Conservation (phyloP, 2,888 invertebrate species). For the Leptura quadrifasciata region DNA sequence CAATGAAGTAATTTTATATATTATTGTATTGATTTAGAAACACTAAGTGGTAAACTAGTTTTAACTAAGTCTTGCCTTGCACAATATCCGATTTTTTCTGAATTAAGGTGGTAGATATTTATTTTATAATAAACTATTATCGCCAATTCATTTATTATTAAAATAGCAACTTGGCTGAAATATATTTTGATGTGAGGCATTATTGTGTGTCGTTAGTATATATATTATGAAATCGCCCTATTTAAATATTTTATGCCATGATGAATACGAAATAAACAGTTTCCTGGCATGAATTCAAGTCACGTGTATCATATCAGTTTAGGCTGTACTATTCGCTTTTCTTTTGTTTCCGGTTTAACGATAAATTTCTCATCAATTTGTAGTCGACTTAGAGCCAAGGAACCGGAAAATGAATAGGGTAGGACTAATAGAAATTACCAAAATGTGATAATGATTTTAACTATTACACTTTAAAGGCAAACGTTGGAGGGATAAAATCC, state of each 20-base stretch:
- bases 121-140: too few species aligned
- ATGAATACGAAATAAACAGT: neutral
- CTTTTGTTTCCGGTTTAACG: conserved; percentile 19
- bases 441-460: conserved; percentile 32
- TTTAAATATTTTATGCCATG: neutral
- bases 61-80: too few species aligned
- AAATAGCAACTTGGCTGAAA: neutral
- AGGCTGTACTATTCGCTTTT: neutral
- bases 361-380: conserved; percentile 28
- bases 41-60: too few species aligned
- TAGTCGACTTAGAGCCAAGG: conserved; percentile 15
- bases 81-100: too few species aligned
- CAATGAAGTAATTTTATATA: too few species aligned
- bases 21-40: too few species aligned
- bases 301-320: conserved; percentile 14
- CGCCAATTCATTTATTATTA: neutral
- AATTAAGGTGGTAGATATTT: too few species aligned
- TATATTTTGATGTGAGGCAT: neutral
- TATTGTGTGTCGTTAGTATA: neutral
- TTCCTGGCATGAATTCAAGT: conserved; percentile 11
- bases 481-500: conserved; percentile 17
- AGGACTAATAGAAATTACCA: conserved; percentile 33
- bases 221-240: neutral
- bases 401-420: conserved; percentile 32
- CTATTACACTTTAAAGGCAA: conserved; percentile 15